Evolutionary conservation across 1,140 invertebrate species (phyloP).

Genomic region (Asbolus verrucosus): DNA sequence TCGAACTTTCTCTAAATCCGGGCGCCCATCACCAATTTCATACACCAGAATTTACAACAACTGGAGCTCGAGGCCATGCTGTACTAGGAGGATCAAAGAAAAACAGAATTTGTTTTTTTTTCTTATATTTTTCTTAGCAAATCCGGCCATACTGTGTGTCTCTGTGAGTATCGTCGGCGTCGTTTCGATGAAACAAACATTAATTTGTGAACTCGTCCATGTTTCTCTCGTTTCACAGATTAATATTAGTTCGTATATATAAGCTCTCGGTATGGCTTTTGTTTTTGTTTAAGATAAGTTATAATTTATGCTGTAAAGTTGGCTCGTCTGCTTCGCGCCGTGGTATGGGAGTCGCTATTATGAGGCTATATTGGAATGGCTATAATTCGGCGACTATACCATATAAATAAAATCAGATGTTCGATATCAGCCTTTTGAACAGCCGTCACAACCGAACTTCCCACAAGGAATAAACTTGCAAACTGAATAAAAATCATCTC

Average conservation of each 20-base stretch:
- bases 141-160: too few species aligned
- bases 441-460: conserved; percentile 22
- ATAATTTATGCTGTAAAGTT: conserved; percentile 30
- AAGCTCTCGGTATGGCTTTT: conserved; percentile 12
- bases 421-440: conserved; percentile 17
- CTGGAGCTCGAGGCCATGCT: too few species aligned
- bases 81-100: too few species aligned
- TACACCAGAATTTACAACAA: too few species aligned
- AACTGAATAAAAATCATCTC: conserved; percentile 32
- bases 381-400: not conserved
- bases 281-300: conserved; percentile 38
- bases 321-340: conserved; percentile 18
- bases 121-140: too few species aligned
- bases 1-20: too few species aligned
- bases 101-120: too few species aligned
- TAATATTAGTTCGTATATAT: conserved; percentile 22
- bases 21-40: too few species aligned
- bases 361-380: conserved; percentile 13
- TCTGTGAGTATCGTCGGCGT: too few species aligned
- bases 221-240: conserved; percentile 22
- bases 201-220: too few species aligned
- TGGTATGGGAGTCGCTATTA: conserved; percentile 10
- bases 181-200: too few species aligned
- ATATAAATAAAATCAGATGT: conserved; percentile 13
- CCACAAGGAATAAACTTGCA: conserved; percentile 31